These are phyloP conservation scores for Rhopalosiphum nymphaeae DNA, from an alignment of 2,888 invertebrate species.

Conservation along the genomic window DNA sequence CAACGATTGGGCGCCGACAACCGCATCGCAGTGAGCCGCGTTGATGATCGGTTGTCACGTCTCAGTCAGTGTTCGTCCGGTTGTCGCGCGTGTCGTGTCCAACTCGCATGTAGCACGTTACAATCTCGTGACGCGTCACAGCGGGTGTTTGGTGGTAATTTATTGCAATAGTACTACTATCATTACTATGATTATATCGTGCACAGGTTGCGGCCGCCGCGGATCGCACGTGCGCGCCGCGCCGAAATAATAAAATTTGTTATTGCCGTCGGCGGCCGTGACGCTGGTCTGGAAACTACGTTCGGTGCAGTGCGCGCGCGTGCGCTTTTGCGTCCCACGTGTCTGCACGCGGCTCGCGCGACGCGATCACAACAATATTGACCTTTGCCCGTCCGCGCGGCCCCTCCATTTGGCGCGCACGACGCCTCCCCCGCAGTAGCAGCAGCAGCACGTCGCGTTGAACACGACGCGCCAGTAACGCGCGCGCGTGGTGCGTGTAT, in stretches of 20 bases:
- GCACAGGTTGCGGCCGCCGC: not conserved
- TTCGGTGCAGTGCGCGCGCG: not conserved
- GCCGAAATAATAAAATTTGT: not conserved
- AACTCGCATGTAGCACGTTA: not conserved
- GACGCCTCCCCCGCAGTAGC: not conserved
- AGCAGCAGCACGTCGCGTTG: not conserved
- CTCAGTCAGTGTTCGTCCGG: not conserved
- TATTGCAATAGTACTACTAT: not conserved
- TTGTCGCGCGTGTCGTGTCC: not conserved
- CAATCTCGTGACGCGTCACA: not conserved
- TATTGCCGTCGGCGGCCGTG: not conserved
- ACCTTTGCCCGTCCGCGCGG: slow-evolving; percentile 7
- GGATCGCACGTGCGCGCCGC: not conserved
- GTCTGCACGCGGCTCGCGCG: not conserved
- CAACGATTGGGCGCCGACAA: not conserved
- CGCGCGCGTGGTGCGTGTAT: slow-evolving; percentile 1
- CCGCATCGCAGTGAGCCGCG: not conserved
- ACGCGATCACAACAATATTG: not conserved
- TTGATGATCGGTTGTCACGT: not conserved
- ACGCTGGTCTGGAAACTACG: not conserved
- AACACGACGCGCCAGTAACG: not conserved
- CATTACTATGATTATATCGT: not conserved
- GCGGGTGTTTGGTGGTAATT: not conserved
- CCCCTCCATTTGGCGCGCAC: not conserved
- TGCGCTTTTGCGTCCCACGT: slow-evolving; percentile 38